Evolutionary conservation across 1,140 invertebrate genomes (phyloP), one percentile per base, ranked within the genome.

Genomic region (Neuroterus valhalla): DNA sequence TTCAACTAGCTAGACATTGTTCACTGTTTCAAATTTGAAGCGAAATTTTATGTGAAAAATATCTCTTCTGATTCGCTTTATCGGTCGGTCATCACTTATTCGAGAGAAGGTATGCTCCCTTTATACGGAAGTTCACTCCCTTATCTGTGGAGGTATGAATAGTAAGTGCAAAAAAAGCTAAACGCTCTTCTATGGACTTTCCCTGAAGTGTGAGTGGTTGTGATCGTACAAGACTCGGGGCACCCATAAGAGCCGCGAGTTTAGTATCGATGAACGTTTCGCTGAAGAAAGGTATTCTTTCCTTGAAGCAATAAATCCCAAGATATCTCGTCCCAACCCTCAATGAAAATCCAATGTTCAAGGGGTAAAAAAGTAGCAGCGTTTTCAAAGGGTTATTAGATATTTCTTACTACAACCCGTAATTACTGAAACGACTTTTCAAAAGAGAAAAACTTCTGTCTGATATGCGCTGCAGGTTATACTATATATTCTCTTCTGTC

Each of bases 71-170:
- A 62, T 31, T 31, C 23, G 55, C 31, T 23, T 62, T 62, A 62
- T 62, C 55, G 21, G 26, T 26, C 6, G 21, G 55, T 62, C 21
- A 62, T 62, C 31, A 38, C 23, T 62, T 62, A 62, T 62, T 62
- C 52, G 52, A 62, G 26, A 62, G 52, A 62, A 62, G 52, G 52
- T 62, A 26, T 62, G 12, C 52, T 62, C 55, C 6, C 12, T 38
- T 38, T 23, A 62, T 23, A 3, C 55, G 55, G 26, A 62, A 62
- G 23, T 62, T 62, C 23, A 38, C 12, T 62, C 55, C 23, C 55
- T 62, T 62, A 62, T 62, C 55, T 62, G n/a, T 62, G 55, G 31
- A n/a, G 26, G 11, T 62, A 62, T 62, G 23, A 23, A 55, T 62
- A 38, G 55, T 62, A n/a, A 17, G 15, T 31, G 55, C 26, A 62